Evolutionary conservation across 2,797 vertebrate species (phyloP).

Genomic region (Pantherophis alleghaniensis): DNA sequence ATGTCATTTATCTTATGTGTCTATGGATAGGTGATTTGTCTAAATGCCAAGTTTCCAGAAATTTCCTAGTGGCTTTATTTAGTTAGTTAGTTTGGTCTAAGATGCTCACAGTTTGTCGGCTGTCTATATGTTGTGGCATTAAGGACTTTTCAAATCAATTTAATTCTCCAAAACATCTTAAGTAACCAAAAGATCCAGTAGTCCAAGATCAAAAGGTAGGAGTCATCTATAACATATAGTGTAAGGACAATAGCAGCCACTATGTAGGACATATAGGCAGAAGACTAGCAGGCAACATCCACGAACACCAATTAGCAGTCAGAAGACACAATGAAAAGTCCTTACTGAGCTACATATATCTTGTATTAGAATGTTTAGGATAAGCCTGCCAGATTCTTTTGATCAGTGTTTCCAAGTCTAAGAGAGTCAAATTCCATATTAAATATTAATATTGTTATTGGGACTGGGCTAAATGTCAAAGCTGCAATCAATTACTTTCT

Average conservation of each 20-base stretch:
- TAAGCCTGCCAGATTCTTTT: not conserved
- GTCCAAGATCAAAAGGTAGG: not conserved
- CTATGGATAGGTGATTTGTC: no score
- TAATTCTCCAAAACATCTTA: not conserved
- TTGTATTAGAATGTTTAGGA: not conserved
- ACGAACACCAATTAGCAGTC: not conserved
- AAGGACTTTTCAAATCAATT: not conserved
- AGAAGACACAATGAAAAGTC: not conserved
- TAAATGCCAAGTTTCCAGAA: no score
- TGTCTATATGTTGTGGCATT: no score
- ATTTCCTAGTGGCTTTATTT: no score
- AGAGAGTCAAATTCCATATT: not conserved
- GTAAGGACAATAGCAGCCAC: not conserved
- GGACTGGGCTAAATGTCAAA: not conserved
- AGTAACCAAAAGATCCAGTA: not conserved
- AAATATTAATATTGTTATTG: not conserved
- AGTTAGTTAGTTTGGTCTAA: no score
- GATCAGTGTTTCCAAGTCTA: not conserved
- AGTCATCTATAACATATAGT: not conserved
- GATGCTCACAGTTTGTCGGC: no score
- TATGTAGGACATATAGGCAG: not conserved
- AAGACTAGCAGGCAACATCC: not conserved
- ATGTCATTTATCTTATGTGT: no score
- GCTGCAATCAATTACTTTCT: not conserved
- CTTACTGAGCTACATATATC: not conserved